Evolutionary conservation across 2,888 invertebrate species (phyloP).

Genomic region (Drosophila formosana): DNA sequence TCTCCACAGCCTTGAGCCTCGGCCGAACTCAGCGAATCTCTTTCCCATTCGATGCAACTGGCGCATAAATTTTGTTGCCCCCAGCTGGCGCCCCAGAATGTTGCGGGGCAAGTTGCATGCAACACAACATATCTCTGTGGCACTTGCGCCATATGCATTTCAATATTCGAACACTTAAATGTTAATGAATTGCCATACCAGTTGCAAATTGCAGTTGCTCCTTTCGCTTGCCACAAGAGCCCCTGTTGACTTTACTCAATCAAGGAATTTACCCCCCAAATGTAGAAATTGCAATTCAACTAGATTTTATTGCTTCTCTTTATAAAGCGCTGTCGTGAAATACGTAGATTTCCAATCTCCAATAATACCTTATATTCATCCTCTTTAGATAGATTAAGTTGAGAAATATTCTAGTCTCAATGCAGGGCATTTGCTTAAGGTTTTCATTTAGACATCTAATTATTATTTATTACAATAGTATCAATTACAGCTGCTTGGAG

Average conservation of each 20-base stretch:
- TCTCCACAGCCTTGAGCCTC: not conserved
- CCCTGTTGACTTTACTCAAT: not conserved
- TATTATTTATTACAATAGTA: too few relatives aligned
- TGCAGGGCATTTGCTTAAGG: too few relatives aligned
- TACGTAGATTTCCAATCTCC: too few relatives aligned
- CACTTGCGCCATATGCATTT: conserved; percentile 38
- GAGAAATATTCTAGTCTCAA: too few relatives aligned
- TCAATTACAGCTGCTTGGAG: too few relatives aligned
- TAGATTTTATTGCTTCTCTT: not conserved
- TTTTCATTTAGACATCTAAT: too few relatives aligned
- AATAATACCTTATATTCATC: too few relatives aligned
- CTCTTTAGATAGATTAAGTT: too few relatives aligned
- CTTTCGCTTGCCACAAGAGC: not conserved
- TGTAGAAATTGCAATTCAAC: not conserved
- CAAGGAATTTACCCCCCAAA: not conserved
- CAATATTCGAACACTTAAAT: conserved; percentile 51
- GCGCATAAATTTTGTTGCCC: conserved; percentile 60
- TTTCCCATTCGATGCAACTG: conserved; percentile 54
- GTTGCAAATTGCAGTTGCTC: conserved; percentile 23
- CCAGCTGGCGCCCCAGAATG: not conserved
- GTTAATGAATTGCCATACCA: conserved; percentile 51
- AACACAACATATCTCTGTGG: conserved; percentile 1
- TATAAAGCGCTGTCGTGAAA: not conserved
- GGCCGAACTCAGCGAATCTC: conserved; percentile 17
- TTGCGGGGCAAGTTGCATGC: not conserved